Conservation (phyloP, 37 sponge, comb jelly and placozoan species). For the Beroe forskalii region DNA sequence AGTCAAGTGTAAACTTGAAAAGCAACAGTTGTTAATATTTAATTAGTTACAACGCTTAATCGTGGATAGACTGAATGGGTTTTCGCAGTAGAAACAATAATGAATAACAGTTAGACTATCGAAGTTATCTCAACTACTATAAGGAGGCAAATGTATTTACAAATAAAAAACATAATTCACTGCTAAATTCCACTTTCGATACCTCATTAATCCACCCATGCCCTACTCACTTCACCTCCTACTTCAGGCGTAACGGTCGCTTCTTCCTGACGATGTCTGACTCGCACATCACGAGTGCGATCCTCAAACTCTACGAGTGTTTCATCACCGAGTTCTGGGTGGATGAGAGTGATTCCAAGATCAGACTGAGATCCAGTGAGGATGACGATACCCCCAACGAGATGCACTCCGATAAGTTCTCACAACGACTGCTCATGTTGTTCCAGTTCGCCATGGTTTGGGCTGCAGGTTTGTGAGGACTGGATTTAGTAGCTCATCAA, state of each 20-base stretch:
- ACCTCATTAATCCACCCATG: too few species aligned
- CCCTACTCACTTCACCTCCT: not conserved
- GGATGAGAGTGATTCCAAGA: conserved; percentile 37
- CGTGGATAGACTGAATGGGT: too few species aligned
- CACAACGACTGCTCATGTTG: conserved; percentile 77
- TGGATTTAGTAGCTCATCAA: too few species aligned
- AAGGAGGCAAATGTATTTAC: too few species aligned
- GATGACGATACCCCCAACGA: conserved; percentile 63
- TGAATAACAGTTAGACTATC: too few species aligned
- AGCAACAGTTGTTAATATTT: too few species aligned
- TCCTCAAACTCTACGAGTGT: conserved; percentile 67
- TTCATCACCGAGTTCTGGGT: conserved; percentile 64
- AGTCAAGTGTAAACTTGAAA: too few species aligned
- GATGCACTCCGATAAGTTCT: conserved; percentile 65
- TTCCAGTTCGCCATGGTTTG: conserved; percentile 94
- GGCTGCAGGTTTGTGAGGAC: conserved; percentile 70
- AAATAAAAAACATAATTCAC: too few species aligned
- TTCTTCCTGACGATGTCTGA: conserved; percentile 65
- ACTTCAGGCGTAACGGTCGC: conserved; percentile 22
- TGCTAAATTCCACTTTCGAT: too few species aligned
- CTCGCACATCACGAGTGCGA: conserved; percentile 48
- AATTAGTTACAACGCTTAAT: too few species aligned
- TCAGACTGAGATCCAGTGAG: conserved; percentile 29
- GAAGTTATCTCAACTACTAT: too few species aligned
- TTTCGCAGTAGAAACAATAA: too few species aligned